phyloP scores from a whole-genome alignment of 2,888 invertebrate genomes.

The Aphidius colemani region DNA sequence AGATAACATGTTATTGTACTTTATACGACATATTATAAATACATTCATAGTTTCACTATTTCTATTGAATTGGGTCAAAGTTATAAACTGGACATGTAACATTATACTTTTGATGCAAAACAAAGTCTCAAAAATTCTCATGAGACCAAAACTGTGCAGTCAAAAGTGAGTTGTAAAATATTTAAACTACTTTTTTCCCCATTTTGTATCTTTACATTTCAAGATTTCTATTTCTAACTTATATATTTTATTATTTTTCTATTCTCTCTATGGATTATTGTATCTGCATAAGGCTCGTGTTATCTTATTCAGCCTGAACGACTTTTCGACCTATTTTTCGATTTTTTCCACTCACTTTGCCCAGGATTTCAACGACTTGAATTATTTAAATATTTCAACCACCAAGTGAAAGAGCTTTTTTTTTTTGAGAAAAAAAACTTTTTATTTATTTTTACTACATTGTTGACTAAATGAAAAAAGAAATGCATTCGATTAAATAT shows the following conservation, averaged over 20 bases:
- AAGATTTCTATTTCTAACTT: conserved; percentile 23
- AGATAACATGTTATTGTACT: no score
- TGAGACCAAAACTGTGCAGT: neutral
- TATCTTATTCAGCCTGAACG: conserved; percentile 19
- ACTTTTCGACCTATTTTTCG: neutral
- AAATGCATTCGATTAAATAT: neutral
- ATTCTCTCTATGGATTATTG: conserved; percentile 33
- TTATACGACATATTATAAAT: no score
- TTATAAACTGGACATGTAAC: conserved; percentile 9
- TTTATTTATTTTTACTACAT: neutral
- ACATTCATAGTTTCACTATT: no score
- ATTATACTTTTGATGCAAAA: conserved; percentile 14
- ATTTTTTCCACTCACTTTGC: conserved; percentile 13
- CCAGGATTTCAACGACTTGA: conserved; percentile 27
- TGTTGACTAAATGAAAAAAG: no score
- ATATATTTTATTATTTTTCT: no score
- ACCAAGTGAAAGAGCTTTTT: neutral
- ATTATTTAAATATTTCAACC: conserved; percentile 33
- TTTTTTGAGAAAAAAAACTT: neutral
- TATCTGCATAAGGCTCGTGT: conserved; percentile 33
- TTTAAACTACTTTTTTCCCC: conserved; percentile 23
- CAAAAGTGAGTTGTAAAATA: conserved; percentile 30
- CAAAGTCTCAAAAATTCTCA: conserved; percentile 8
- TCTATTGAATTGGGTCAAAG: conserved; percentile 13
- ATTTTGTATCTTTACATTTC: neutral